Evolutionary conservation across 2,888 invertebrate genomes (phyloP), one percentile per base, ranked within the genome.

Genomic region (Eueremaeus valkanovi): DNA sequence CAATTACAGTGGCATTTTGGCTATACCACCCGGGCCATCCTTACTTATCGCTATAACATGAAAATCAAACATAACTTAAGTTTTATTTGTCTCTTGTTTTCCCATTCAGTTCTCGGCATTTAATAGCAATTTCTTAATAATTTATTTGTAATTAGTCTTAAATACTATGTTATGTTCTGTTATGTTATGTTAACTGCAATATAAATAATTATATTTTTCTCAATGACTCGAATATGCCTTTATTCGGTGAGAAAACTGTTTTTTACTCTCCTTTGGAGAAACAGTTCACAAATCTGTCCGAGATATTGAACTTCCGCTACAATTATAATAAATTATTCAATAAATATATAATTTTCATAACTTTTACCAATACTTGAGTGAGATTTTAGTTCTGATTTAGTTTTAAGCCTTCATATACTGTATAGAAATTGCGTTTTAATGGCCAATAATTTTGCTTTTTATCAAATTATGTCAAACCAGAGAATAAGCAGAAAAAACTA

Each of bases 281-380:
- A 61, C 31, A 61, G 61, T 61, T 33, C 61, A 61, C n/a, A 61
- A 36, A 33, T 8, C 61, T 11, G 61, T 61, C 31, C 33, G n/a
- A 61, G 61, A 61, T 61, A 61, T 61, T 61, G 61, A 61, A 61
- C 61, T 61, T 61, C 33, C 31, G 16, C 31, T 61, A 27, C 21
- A 33, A 61, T 61, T 61, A 61, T 18, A n/a, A 49, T 18, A 49
- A 49, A 49, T 13, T 9, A 49, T n/a, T 49, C 6, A n/a, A n/a
- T 13, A 42, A 42, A 42, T 42, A 42, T 42, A 49, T 49, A 49
- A 11, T 36, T 36, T 36, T 36, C 36, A n/a, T n/a, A n/a, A n/a
- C n/a, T n/a, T n/a, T n/a, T 36, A 8, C 36, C 36, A 36, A 36
- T 36, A 36, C 36, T 11, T 36, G 36, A n/a, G n/a, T n/a, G n/a